Evolutionary conservation across 2,888 invertebrate species (phyloP).

Genomic region (Diachrysia chrysitis): DNA sequence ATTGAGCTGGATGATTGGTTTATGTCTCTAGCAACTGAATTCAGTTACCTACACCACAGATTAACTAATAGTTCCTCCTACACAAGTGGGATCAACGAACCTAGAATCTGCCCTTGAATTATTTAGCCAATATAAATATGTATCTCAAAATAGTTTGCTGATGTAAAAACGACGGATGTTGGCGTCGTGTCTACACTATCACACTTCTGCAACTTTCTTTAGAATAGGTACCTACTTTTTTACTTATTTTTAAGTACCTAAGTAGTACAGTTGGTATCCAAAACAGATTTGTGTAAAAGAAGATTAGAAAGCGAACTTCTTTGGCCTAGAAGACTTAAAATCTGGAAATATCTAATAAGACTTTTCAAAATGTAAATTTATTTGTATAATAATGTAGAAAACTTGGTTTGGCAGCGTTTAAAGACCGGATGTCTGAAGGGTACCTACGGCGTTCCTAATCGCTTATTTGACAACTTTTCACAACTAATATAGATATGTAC

Average conservation of each 20-base stretch:
- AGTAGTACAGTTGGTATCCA: too few relatives aligned
- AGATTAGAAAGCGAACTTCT: too few relatives aligned
- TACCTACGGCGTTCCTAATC: background rate
- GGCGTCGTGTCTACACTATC: background rate
- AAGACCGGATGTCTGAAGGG: background rate
- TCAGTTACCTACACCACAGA: too few relatives aligned
- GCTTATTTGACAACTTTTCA: background rate
- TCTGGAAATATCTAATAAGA: too few relatives aligned
- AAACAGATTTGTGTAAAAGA: too few relatives aligned
- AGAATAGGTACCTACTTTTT: background rate
- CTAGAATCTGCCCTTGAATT: slow-evolving; percentile 34
- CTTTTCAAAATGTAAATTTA: too few relatives aligned
- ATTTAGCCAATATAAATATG: slow-evolving; percentile 12
- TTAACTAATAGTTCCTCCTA: too few relatives aligned
- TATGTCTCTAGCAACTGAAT: slow-evolving; percentile 21
- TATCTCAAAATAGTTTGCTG: slow-evolving; percentile 10
- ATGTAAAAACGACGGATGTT: background rate
- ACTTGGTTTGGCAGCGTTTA: background rate
- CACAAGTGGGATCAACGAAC: slow-evolving; percentile 46
- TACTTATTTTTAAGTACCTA: too few relatives aligned
- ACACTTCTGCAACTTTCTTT: background rate
- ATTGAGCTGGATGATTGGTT: slow-evolving; percentile 19
- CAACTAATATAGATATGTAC: background rate
- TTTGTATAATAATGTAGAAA: too few relatives aligned
- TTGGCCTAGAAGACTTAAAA: too few relatives aligned